phyloP scores from a whole-genome alignment of 92 coral and sea anemone species.

The Epizoanthus ramosus region DNA sequence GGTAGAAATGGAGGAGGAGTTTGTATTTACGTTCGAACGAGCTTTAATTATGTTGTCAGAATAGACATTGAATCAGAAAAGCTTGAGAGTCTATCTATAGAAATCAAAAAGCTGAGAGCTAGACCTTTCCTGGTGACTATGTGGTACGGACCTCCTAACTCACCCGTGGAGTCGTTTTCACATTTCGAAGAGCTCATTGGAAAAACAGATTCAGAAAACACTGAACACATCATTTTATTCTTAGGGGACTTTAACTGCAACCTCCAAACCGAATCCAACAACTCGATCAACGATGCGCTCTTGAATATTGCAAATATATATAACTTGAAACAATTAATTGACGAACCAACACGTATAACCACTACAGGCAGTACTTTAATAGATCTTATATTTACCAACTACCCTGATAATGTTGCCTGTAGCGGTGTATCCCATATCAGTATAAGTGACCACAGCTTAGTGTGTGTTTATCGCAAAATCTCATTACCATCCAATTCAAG shows the following conservation, averaged over 20 bases:
- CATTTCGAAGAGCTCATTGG: constrained; percentile 8
- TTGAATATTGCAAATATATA: constrained; percentile 27
- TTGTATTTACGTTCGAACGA: constrained; percentile 29
- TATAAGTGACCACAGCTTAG: constrained; percentile 35
- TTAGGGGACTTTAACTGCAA: constrained; percentile 9
- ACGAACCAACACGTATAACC: constrained; percentile 32
- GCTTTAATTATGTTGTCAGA: neutral
- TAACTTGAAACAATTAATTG: constrained; percentile 36
- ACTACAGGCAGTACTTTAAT: constrained; percentile 32
- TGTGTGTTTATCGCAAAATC: constrained; percentile 36
- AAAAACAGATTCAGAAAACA: neutral
- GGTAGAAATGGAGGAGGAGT: constrained; percentile 43
- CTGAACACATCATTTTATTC: neutral
- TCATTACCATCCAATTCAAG: constrained; percentile 23
- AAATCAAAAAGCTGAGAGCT: constrained; percentile 1
- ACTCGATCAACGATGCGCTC: constrained; percentile 25
- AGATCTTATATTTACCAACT: constrained; percentile 48
- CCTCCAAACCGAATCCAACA: neutral
- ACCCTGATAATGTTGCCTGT: constrained; percentile 34
- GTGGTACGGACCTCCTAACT: constrained; percentile 20
- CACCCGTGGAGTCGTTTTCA: neutral
- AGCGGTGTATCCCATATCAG: constrained; percentile 45
- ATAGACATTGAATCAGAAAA: constrained; percentile 3
- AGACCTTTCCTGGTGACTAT: constrained; percentile 10
- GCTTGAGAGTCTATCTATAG: constrained; percentile 17